Base-by-base conservation (phyloP, 2,113 vertebrate genomes). In the Spea multiplicata region DNA sequence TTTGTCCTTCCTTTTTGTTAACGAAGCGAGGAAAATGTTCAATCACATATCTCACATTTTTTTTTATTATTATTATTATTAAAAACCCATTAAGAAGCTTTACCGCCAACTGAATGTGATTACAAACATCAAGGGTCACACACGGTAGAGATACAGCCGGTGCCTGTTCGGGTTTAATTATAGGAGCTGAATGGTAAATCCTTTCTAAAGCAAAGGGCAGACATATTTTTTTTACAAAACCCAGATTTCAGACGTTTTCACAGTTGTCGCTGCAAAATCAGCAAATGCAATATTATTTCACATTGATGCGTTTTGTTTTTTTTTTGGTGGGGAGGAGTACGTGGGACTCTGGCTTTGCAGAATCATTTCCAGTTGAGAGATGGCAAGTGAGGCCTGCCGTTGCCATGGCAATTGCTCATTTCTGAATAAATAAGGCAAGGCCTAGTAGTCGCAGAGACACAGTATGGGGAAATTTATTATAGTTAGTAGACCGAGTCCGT, bases 351-450 rank as follows among this genome's bases (percentile, higher is more conserved):
- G 52, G 70, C 70, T 79, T 79, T 73, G 64, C 71, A 73, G 77
- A 80, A 80, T 80, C 77, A 80, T 80, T 80, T 80, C 73, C 72
- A 80, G 77, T 73, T 80, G 77, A 80, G 77, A 65, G 71, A 80
- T 80, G 64, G 70, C 77, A 80, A 80, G 77, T 80, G 77, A 80
- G 77, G 77, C 77, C 77, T 80, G 77, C 77, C 77, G 77, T 80
- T 80, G 47, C 77, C 77, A 80, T 80, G 77, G 71, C 71, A 80
- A 80, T 80, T 80, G 77, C 77, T 80, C 77, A 80, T 80, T 80
- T 80, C 70, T 80, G 77, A 80, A 80, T 80, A 80, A 80, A 80
- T 80, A 71, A 80, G 77, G 77, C 77, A 80, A 80, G 77, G 77
- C 77, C 77, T 80, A 80, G 62, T 80, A 80, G 62, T 73, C 67